Base-by-base conservation (phyloP, 2,113 vertebrate species). In the Ageneiosus marmoratus region DNA sequence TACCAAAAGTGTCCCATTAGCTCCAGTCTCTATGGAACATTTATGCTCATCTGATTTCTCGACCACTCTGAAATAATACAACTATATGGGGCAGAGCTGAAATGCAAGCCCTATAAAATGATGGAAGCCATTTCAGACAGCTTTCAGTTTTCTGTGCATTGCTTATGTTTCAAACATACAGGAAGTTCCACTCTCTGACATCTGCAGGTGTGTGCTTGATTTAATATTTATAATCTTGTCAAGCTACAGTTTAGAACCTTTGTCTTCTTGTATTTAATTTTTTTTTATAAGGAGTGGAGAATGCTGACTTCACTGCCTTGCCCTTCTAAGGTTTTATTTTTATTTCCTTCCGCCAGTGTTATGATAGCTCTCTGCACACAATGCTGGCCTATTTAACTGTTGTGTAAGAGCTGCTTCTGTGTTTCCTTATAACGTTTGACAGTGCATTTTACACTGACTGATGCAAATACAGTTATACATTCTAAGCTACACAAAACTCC, bases 301-400 rank as follows among this genome's bases (percentile, higher is more conserved):
- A 69, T 80, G 80, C 63, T 79, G 73, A 77, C 74, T 84, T 79
- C 80, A 46, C 46, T 74, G 41, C 83, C 81, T 78, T 62, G 34
- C 77, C n/a, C 18, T 84, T 58, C 3, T 9, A 37, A 80, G 67
- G n/a, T 81, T 73, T 70, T 80, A 76, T 84, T 82, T 63, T 83
- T 74, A 34, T 13, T 65, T 46, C 11, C 73, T 81, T 62, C 69
- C 63, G 44, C 83, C 76, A 74, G 32, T 80, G 81, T 78, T 80
- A 44, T 70, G 60, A 77, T 78, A 79, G 82, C 55, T 86, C 75
- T 73, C 37, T 83, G 77, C 72, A 20, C 55, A 34, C 62, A 63
- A 34, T 56, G 75, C 76, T 67, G 81, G 44, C 44, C 72, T 65
- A 48, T 50, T 50, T 73, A 50, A 79, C 72, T 83, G 58, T 63